These are phyloP conservation scores for Cyclophora punctaria DNA, from an alignment of 2,888 invertebrate genomes.

Conservation along the genomic window DNA sequence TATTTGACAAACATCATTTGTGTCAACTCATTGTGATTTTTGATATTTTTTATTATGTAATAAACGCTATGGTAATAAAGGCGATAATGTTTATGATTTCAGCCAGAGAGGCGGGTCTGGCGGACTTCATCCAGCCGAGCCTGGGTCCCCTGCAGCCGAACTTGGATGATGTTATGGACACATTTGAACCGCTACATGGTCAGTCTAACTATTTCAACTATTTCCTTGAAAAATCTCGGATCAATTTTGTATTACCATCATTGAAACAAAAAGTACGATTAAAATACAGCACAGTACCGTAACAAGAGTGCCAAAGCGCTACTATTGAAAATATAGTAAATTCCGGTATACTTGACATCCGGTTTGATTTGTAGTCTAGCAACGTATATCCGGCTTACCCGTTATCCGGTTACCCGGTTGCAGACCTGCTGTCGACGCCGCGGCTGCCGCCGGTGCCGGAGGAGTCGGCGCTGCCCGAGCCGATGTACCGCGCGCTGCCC, in stretches of 20 bases:
- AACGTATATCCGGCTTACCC: no score
- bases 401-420: not conserved
- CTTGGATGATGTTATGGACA: conserved; percentile 96
- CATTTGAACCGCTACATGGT: conserved; percentile 89
- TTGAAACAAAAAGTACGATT: no score
- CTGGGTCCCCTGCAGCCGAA: conserved; percentile 97
- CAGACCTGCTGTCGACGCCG: conserved; percentile 57
- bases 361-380: no score
- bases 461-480: conserved; percentile 68
- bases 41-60: no score
- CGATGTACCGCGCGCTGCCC: conserved; percentile 65
- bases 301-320: no score
- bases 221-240: no score
- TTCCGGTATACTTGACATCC: no score
- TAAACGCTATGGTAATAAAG: no score
- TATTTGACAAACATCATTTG: no score
- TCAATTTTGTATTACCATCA: not conserved
- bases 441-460: conserved; percentile 78
- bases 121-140: conserved; percentile 99
- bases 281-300: no score
- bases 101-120: conserved; percentile 90
- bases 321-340: no score
- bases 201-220: conserved; percentile 15
- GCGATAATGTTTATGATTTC: conserved; percentile 30
- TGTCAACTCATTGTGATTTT: no score